phyloP scores from a whole-genome alignment of 2,888 invertebrate species.

The Lepidonotus clava region DNA sequence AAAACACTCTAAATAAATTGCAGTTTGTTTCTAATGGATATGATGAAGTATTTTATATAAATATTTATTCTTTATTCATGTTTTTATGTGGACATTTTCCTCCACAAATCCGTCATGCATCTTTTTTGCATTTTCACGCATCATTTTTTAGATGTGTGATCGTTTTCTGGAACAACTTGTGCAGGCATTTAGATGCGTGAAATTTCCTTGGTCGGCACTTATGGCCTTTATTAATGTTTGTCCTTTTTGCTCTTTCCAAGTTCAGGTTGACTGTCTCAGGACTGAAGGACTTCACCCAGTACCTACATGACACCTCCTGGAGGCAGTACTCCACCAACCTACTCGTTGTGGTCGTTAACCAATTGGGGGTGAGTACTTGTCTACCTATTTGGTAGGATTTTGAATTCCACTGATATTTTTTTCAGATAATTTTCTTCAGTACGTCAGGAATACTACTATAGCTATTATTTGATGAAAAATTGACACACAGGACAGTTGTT shows the following conservation, averaged over 20 bases:
- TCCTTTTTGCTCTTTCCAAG: background rate
- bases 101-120: too few relatives aligned
- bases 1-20: too few relatives aligned
- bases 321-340: background rate
- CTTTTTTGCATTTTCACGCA: too few relatives aligned
- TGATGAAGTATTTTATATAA: too few relatives aligned
- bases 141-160: background rate
- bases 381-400: background rate
- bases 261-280: background rate
- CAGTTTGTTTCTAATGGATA: too few relatives aligned
- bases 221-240: background rate
- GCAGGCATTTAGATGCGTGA: background rate
- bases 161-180: background rate
- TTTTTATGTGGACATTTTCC: too few relatives aligned
- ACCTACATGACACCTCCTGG: background rate
- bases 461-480: background rate
- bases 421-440: background rate
- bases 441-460: background rate
- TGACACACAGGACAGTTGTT: too few relatives aligned
- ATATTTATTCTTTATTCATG: too few relatives aligned
- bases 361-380: background rate
- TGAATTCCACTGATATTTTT: background rate
- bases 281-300: background rate
- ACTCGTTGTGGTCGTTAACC: background rate
- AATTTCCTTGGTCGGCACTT: background rate